Evolutionary conservation across 2,797 vertebrate genomes (phyloP).

Genomic region (Sebastiscus tertius): DNA sequence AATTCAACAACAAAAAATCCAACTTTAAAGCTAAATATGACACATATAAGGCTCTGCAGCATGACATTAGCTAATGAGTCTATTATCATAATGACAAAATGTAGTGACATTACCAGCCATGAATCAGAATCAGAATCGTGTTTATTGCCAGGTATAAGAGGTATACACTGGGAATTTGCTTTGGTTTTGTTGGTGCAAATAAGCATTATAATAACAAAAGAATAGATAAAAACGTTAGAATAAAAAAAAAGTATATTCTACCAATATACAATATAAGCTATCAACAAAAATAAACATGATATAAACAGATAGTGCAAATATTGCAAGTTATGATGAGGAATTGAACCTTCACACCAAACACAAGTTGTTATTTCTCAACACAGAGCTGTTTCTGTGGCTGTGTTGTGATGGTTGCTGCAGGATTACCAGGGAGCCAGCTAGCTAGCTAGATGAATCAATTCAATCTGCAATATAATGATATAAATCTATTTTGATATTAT

Average conservation of each 20-base stretch:
- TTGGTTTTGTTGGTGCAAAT: too few species aligned
- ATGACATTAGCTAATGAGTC: background rate
- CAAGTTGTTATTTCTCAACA: too few species aligned
- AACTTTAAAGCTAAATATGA: background rate
- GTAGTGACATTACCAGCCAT: background rate
- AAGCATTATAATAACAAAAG: too few species aligned
- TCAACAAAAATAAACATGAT: too few species aligned
- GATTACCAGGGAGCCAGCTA: slow-evolving; percentile 7
- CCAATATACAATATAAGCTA: too few species aligned
- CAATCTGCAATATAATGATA: background rate
- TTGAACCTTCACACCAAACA: background rate
- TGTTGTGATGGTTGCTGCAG: background rate
- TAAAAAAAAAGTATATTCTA: too few species aligned
- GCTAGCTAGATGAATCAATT: background rate
- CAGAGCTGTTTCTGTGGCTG: background rate
- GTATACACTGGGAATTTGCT: too few species aligned
- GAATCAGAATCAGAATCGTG: too few species aligned
- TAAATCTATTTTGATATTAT: background rate
- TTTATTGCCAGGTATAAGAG: too few species aligned
- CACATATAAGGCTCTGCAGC: background rate
- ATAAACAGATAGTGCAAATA: too few species aligned
- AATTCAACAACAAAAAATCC: background rate
- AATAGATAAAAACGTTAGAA: too few species aligned
- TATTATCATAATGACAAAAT: background rate
- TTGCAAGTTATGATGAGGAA: background rate